These are phyloP conservation scores for Idaea straminata DNA, from an alignment of 2,888 invertebrate genomes.

Conservation along the genomic window DNA sequence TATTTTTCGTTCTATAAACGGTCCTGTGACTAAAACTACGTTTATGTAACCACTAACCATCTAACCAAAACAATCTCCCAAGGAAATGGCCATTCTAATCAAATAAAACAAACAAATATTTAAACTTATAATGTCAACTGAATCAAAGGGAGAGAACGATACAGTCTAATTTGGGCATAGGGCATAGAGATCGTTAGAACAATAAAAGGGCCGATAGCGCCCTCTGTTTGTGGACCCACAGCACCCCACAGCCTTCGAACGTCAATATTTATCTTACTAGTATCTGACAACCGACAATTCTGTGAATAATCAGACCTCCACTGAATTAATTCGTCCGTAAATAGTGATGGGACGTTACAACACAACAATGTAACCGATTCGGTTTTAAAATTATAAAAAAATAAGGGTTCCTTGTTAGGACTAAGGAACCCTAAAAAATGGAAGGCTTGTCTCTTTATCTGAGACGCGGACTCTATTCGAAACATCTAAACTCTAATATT, in stretches of 20 bases:
- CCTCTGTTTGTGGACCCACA: background rate
- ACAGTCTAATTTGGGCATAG: background rate
- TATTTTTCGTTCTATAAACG: too few relatives aligned
- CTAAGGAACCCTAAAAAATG: too few relatives aligned
- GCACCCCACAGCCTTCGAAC: background rate
- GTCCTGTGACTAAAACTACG: background rate
- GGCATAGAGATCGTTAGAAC: background rate
- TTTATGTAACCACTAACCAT: background rate
- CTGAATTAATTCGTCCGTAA: background rate
- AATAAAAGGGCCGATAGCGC: background rate
- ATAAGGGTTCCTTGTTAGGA: background rate
- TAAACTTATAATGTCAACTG: background rate
- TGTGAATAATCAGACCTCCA: background rate
- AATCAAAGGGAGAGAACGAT: background rate
- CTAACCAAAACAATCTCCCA: background rate
- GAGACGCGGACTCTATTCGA: too few relatives aligned
- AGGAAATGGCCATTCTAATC: background rate
- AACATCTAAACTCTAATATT: too few relatives aligned
- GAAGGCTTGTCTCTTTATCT: too few relatives aligned
- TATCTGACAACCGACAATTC: conserved; percentile 1
- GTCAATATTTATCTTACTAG: conserved; percentile 1
- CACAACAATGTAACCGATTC: background rate
- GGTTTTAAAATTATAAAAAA: background rate
- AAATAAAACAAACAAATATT: background rate
- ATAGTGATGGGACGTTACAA: background rate